Evolutionary conservation across 1,140 invertebrate species (phyloP).

Genomic region (Holcopasites calliopsidis): DNA sequence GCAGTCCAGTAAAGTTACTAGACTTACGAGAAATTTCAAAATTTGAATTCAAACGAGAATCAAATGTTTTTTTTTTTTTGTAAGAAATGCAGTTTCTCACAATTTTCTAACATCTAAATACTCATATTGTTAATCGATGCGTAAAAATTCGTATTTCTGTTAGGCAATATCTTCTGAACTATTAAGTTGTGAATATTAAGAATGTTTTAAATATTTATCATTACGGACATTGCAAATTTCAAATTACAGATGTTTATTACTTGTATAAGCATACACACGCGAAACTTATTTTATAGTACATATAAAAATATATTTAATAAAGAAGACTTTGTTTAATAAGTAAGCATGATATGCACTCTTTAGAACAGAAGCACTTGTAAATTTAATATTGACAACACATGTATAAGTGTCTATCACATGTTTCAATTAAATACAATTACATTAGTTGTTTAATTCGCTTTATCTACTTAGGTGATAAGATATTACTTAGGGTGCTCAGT

Average conservation of each 20-base stretch:
- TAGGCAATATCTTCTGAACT: too few species aligned
- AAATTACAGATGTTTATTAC: background rate
- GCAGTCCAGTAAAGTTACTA: too few species aligned
- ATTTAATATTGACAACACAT: background rate
- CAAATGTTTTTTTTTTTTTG: too few species aligned
- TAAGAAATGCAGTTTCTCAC: too few species aligned
- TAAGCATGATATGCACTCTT: background rate
- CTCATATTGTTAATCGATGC: too few species aligned
- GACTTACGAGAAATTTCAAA: too few species aligned
- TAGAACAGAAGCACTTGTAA: background rate
- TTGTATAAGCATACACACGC: background rate
- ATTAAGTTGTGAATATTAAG: too few species aligned
- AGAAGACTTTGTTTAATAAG: background rate
- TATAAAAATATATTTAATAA: constrained; percentile 20
- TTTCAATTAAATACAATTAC: background rate
- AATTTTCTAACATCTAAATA: too few species aligned
- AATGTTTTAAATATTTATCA: too few species aligned
- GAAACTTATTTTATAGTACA: background rate
- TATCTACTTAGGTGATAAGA: background rate
- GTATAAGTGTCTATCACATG: background rate
- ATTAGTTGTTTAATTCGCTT: too few species aligned
- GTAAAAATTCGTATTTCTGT: too few species aligned
- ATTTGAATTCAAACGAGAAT: too few species aligned
- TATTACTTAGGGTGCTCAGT: background rate
- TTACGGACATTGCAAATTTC: background rate